Evolutionary conservation across 2,888 invertebrate genomes (phyloP), one percentile per base, ranked within the genome.

Genomic region (Rutpela maculata): DNA sequence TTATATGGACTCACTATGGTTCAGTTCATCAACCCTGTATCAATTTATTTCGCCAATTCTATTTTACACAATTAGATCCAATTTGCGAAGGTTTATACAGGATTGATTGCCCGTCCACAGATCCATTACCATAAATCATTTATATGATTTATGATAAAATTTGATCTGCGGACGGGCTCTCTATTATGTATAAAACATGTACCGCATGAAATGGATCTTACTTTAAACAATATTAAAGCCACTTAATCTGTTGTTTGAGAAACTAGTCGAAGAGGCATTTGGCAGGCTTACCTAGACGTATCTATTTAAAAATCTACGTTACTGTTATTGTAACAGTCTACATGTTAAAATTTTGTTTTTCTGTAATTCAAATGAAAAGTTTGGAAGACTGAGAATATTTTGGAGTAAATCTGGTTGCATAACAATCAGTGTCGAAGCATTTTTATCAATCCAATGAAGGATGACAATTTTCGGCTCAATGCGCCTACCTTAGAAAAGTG

Each of bases 91-190:
- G 50, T 50, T 50, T 50, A 50, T 50, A n/a, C 50, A 50, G 50
- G 50, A 50, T 50, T 50, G 50, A 50, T 50, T 50, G 50, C 50
- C 15, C n/a, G 50, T 50, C 50, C 50, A 50, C 50, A 50, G 50
- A 50, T 50, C 50, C 50, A 50, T 50, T 50, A 50, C 50, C 50
- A 50, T 50, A 50, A 50, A 50, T 50, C 50, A 50, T 50, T 50
- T 50, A n/a, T 50, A n/a, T 50, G 50, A 50, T 50, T 50, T 50
- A 50, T 50, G 50, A 50, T 50, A 50, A 50, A 50, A 50, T 50
- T 50, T 50, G 50, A 50, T 50, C 50, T 50, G 50, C 12, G 50
- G 50, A 50, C 50, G n/a, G 50, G n/a, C 50, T 50, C 50, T 6
- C 50, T 50, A 50, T 50, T 50, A 50, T 17, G n/a, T 7, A 0